Conservation (phyloP, 2,888 invertebrate genomes). For the Liopterus haemorrhoidalis region DNA sequence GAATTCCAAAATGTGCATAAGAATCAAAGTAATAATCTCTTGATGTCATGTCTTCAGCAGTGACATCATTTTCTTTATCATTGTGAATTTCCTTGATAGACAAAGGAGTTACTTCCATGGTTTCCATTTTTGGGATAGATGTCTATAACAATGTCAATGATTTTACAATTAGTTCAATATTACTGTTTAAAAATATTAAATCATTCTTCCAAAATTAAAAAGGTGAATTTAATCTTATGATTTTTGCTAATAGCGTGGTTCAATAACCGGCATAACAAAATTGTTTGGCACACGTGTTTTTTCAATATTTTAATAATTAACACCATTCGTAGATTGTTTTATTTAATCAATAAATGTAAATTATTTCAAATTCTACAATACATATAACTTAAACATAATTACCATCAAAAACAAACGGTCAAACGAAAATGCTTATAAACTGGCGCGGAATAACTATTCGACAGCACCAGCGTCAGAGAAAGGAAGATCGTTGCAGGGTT, state of each 20-base stretch:
- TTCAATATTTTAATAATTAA: too few species aligned
- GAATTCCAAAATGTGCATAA: conserved; percentile 99
- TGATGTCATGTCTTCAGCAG: conserved; percentile 96
- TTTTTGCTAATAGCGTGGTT: neutral
- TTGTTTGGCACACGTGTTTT: conserved; percentile 20
- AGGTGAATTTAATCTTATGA: too few species aligned
- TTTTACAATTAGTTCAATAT: neutral
- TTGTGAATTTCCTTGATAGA: conserved; percentile 39
- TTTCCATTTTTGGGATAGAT: conserved; percentile 44
- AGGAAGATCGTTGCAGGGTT: conserved; percentile 14
- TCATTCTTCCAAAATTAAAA: too few species aligned
- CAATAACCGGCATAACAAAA: conserved; percentile 8
- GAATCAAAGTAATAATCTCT: conserved; percentile 99
- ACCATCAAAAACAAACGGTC: conserved; percentile 18
- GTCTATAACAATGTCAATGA: conserved; percentile 9
- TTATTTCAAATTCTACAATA: too few species aligned
- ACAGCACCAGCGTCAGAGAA: conserved; percentile 17
- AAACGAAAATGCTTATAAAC: conserved; percentile 16
- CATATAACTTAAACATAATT: conserved; percentile 10
- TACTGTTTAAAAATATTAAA: too few species aligned
- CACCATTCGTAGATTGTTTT: too few species aligned
- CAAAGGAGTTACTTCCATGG: conserved; percentile 49
- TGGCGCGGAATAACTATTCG: conserved; percentile 15
- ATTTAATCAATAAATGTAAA: too few species aligned
- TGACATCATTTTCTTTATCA: conserved; percentile 46